A percentile compares a stretch with the other conserved stretches of the same genome.
Evolutionary conservation across 2,888 invertebrate species (phyloP).

Genomic region (Incurvaria masculella): DNA sequence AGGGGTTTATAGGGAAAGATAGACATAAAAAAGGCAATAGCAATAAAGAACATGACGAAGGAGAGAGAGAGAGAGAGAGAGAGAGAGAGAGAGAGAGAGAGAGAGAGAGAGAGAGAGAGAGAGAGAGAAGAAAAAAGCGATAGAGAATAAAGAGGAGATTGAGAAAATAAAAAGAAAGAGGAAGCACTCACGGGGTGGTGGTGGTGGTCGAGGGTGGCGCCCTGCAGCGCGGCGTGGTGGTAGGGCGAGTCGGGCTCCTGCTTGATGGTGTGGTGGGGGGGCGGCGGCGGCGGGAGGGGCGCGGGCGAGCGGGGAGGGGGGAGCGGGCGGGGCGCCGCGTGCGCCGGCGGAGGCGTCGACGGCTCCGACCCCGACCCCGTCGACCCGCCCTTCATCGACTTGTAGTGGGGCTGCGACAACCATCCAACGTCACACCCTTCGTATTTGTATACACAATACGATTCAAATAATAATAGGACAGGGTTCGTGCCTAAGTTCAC

Average conservation of each 20-base stretch:
- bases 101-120: no score
- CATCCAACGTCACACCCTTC: background rate
- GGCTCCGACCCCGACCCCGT: constrained; percentile 50
- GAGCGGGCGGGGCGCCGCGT: constrained; percentile 30
- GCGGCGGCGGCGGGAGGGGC: constrained; percentile 30
- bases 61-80: no score
- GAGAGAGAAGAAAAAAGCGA: no score
- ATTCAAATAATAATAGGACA: no score
- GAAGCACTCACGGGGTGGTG: constrained; percentile 35
- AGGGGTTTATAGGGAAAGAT: no score
- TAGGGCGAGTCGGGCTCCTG: constrained; percentile 61
- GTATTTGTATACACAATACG: no score
- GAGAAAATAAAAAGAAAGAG: background rate
- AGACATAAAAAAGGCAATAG: no score
- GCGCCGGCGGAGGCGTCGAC: constrained; percentile 50
- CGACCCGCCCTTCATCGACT: constrained; percentile 36
- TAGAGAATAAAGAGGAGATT: background rate
- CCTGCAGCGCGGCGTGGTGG: constrained; percentile 38
- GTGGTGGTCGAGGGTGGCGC: constrained; percentile 37
- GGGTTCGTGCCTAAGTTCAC: no score
- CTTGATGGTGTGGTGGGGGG: constrained; percentile 49
- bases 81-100: no score
- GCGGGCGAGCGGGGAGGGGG: constrained; percentile 48
- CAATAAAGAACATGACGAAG: no score
- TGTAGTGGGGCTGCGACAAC: constrained; percentile 30